These are phyloP conservation scores for Bombus consobrinus DNA, from an alignment of 1,140 invertebrate species.

Conservation along the genomic window DNA sequence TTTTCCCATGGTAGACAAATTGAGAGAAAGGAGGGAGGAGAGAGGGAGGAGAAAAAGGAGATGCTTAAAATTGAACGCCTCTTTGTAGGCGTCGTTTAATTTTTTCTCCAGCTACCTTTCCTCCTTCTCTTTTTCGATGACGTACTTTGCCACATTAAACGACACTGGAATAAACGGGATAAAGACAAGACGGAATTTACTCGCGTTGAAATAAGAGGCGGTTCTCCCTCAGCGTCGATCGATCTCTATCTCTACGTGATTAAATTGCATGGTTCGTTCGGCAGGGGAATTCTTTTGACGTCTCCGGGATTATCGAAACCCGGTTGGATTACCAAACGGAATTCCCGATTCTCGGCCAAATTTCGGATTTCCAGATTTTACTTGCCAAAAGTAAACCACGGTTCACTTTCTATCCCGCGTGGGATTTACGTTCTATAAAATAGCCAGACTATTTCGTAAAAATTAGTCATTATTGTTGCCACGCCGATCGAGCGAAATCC, in stretches of 20 bases:
- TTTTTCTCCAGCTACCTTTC: background rate
- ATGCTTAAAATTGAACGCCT: background rate
- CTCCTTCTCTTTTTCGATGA: no score
- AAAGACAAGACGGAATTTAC: background rate
- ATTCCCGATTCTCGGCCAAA: background rate
- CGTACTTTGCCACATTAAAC: no score
- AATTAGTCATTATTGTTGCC: background rate
- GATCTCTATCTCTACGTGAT: background rate
- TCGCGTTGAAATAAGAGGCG: background rate
- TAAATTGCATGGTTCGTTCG: conserved; percentile 1
- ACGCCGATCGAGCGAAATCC: background rate
- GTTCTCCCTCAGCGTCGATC: no score
- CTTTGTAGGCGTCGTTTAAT: background rate
- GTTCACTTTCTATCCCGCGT: background rate
- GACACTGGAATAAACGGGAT: background rate
- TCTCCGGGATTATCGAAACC: background rate
- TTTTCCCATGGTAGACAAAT: no score
- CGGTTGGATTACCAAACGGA: background rate
- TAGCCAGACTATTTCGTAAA: no score
- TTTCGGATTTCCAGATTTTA: background rate
- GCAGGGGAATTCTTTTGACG: background rate
- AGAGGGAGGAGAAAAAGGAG: no score
- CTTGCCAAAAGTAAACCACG: no score
- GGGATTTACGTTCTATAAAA: background rate
- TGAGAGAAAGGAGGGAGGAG: no score